Evolutionary conservation across 1,140 invertebrate species (phyloP).

Genomic region (Atta colombica): DNA sequence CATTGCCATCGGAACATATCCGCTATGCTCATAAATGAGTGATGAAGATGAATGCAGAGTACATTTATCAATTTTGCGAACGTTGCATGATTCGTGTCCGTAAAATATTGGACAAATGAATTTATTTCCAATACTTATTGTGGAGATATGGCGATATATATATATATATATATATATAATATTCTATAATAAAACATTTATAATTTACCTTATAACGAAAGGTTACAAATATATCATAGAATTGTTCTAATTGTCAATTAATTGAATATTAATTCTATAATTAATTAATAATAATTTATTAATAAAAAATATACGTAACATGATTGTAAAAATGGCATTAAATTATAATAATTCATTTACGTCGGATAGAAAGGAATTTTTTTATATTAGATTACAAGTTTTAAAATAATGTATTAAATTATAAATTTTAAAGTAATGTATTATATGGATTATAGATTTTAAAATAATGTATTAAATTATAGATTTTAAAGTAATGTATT

Average conservation of each 20-base stretch:
- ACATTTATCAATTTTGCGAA: slow-evolving; percentile 49
- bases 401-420: background rate
- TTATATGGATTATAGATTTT: no score
- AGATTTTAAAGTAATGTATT: background rate
- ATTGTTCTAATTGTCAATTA: background rate
- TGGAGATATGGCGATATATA: background rate
- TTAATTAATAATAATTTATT: background rate
- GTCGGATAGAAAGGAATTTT: background rate
- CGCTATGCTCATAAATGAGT: slow-evolving; percentile 51
- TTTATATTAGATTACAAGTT: no score
- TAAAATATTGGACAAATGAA: slow-evolving; percentile 37
- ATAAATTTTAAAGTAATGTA: no score
- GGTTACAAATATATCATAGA: background rate
- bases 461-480: no score
- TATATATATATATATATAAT: background rate
- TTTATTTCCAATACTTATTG: background rate
- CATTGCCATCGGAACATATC: slow-evolving; percentile 48
- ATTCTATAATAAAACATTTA: background rate
- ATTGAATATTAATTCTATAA: background rate
- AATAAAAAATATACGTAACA: background rate
- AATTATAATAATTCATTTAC: background rate
- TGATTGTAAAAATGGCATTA: background rate
- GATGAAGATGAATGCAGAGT: slow-evolving; percentile 56
- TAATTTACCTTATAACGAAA: background rate
- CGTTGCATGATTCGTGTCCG: background rate